Conservation (phyloP, 2,797 vertebrate species). For the Sphenopsis melanotis region DNA sequence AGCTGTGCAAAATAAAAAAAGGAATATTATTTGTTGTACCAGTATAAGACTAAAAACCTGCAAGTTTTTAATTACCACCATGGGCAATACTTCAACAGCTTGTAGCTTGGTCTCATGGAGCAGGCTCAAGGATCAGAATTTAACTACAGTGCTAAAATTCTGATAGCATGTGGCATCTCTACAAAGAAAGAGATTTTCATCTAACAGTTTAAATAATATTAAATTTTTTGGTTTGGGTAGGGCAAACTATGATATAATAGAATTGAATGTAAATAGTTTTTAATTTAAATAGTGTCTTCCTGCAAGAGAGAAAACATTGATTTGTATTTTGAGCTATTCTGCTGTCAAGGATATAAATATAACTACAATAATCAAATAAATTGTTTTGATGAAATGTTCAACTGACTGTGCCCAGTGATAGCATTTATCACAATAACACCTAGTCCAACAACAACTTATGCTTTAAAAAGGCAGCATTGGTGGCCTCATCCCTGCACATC, state of each 20-base stretch:
- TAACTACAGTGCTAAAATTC: neutral
- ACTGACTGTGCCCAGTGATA: neutral
- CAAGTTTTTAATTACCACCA: neutral
- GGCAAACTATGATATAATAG: neutral
- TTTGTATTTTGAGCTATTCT: neutral
- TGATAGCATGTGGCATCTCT: neutral
- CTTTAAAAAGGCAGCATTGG: neutral
- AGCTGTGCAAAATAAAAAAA: neutral
- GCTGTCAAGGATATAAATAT: neutral
- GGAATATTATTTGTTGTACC: neutral
- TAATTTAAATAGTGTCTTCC: neutral
- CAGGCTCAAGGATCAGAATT: neutral
- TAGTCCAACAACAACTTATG: neutral
- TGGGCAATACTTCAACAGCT: neutral
- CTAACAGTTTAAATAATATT: neutral
- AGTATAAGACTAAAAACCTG: neutral
- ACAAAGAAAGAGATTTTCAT: neutral
- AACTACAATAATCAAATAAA: neutral
- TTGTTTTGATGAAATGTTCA: neutral
- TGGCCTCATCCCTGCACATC: neutral
- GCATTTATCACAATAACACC: neutral
- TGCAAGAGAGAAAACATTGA: neutral
- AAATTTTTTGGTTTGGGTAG: neutral
- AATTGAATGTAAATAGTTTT: neutral
- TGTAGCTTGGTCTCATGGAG: neutral